Evolutionary conservation across 30 jellyfish, hydroid and myxozoan species (phyloP), one percentile per base, ranked within the genome.

Genomic region (Cassiopea xamachana): DNA sequence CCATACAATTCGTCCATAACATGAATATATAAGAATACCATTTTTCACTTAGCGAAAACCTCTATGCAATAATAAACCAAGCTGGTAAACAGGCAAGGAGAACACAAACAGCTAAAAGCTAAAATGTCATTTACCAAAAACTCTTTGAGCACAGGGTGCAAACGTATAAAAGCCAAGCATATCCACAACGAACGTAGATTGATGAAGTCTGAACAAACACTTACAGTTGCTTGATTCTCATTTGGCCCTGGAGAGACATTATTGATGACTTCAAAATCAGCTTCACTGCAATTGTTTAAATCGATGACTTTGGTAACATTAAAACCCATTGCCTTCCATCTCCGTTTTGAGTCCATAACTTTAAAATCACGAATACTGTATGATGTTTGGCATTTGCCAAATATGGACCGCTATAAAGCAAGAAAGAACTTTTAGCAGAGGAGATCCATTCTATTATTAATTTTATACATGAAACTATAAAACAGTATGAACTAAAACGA

Each of bases 371-470:
- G 60, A 50, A 83, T 69, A 59, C 89, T 77, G 97, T 90, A 90
- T 3, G 97, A 80, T 1, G 97, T 90, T 7, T 73, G 88, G 91
- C 97, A 90, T 15, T 18, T 69, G 82, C 97, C 97, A 69, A 90
- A 39, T 7, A 90, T 85, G 27, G 97, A 82, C 46, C 68, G 58
- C 95, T 88, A 45, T 9, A 48, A 55, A 55, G 14, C 64, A 6
- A 55, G 10, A 6, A 55, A 55, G 7, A 80, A 55, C 61, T 3
- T 46, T 6, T 51, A 74, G 1, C 44, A 69, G 43, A n/a, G 78
- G 78, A n/a, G 4, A 69, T n/a, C 19, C 10, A 69, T 10, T 1
- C 7, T 69, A 67, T 8, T 61, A 61, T 27, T 27, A 27, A 27
- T 27, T 27, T 27, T 27, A 27, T 27, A 27, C 39, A 27, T 27